Evolutionary conservation across 2,113 vertebrate species (phyloP), one percentile per base, ranked within the genome.

Genomic region (Prochilodus magdalenae): DNA sequence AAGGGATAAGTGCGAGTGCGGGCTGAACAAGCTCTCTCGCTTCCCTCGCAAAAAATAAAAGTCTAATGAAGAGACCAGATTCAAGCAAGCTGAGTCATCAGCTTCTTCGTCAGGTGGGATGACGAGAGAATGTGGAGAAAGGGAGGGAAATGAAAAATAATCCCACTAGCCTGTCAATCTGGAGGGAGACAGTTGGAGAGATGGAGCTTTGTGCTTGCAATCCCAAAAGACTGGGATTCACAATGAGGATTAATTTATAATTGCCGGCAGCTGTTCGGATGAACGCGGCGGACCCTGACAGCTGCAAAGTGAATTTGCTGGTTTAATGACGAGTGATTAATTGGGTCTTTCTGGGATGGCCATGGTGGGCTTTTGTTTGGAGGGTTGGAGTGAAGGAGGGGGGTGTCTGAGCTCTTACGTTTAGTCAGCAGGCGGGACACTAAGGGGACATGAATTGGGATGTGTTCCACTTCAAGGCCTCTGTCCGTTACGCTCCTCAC

Each of bases 381-480:
- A 20, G 51, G 12, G 5, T 40, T 6, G 20, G 33, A 2, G 20
- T 24, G 70, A 49, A 26, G 69, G 4, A 10, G 55, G 40, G 1
- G 22, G 33, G 40, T 5, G 49, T 85, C 44, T 63, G 63, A 71
- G 26, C 36, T 78, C 94, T 93, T 92, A 95, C 95, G 87, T 90
- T 88, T 95, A 82, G 84, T 93, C 84, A 95, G 91, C 27, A 97
- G 84, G 0, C 89, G 82, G 30, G 96, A 91, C 75, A 98, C 5
- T 63, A 97, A 27, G 18, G 97, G 97, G 83, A 97, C 24, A 73
- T 88, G 86, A 80, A 99, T 96, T 0, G 97, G 97, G 84, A 97
- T 8, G 75, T 99, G 97, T 72, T 98, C 98, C 60, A 98, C 92
- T 91, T 96, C 92, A 16, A 99, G 91, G 30, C 95, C 95, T 57